These are phyloP conservation scores for Eristalinus sepulchralis DNA, from an alignment of 2,888 invertebrate species.

Conservation along the genomic window DNA sequence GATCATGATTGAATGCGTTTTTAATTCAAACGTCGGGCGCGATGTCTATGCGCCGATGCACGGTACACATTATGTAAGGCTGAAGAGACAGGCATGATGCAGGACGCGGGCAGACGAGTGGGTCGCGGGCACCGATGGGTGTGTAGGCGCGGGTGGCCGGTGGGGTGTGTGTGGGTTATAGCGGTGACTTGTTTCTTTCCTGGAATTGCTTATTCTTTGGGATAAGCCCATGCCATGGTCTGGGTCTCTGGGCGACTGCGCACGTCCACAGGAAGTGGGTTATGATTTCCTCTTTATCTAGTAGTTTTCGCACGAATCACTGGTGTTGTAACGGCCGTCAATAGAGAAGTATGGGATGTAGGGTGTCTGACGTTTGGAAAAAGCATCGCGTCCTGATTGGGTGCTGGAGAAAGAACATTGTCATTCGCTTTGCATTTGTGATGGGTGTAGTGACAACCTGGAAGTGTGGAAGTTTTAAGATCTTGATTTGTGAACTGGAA, in stretches of 20 bases:
- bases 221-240: neutral
- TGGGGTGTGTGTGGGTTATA: neutral
- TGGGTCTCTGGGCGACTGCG: neutral
- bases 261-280: neutral
- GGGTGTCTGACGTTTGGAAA: neutral
- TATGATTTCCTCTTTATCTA: neutral
- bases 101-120: neutral
- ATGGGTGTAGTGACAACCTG: too few relatives aligned
- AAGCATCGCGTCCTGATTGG: neutral
- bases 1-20: conserved; percentile 8
- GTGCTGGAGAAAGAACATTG: neutral
- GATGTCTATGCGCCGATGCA: neutral
- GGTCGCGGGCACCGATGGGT: neutral
- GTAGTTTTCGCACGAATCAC: neutral
- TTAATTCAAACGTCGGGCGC: neutral
- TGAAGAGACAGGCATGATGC: neutral
- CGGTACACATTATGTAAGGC: neutral
- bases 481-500: too few relatives aligned
- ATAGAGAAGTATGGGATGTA: neutral
- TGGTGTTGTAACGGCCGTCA: neutral
- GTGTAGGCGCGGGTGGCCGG: neutral
- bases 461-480: too few relatives aligned
- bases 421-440: too few relatives aligned
- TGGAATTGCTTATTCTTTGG: neutral
- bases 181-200: neutral